phyloP scores from a whole-genome alignment of 2,888 invertebrate species.

The Dolichopus griseipennis region DNA sequence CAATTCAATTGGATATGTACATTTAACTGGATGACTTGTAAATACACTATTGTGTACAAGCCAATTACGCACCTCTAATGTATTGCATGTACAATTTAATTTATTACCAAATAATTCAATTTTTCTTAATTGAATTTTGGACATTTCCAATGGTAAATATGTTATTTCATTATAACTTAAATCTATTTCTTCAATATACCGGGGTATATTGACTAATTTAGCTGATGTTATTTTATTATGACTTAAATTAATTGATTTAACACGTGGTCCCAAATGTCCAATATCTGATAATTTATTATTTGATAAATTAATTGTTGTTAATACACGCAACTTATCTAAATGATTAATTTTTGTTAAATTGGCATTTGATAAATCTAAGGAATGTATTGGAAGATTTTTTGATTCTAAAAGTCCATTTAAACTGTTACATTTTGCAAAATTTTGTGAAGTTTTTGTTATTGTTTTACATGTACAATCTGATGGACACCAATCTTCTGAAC shows the following conservation, averaged over 20 bases:
- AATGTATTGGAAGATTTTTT: conserved; percentile 36
- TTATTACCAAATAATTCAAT: conserved; percentile 61
- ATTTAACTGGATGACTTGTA: conserved; percentile 48
- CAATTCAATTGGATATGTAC: conserved; percentile 47
- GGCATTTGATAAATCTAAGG: conserved; percentile 55
- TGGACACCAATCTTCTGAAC: conserved; percentile 28
- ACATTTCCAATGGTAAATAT: conserved; percentile 52
- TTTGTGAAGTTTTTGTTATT: conserved; percentile 29
- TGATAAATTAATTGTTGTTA: conserved; percentile 56
- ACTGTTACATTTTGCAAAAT: conserved; percentile 39
- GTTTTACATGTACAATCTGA: conserved; percentile 34
- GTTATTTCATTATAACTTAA: conserved; percentile 54
- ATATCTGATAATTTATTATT: conserved; percentile 52
- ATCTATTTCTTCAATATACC: conserved; percentile 53
- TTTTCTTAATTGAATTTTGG: conserved; percentile 43
- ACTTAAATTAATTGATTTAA: conserved; percentile 52
- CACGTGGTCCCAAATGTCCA: conserved; percentile 52
- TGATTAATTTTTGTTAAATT: conserved; percentile 51
- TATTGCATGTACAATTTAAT: conserved; percentile 61
- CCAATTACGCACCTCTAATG: conserved; percentile 54
- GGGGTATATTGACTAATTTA: conserved; percentile 49
- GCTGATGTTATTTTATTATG: conserved; percentile 52
- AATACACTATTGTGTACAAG: conserved; percentile 49
- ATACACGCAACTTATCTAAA: conserved; percentile 50
- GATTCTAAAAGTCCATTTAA: conserved; percentile 30